These are phyloP conservation scores for Thecocarcelia acutangulata DNA, from an alignment of 2,888 invertebrate genomes.

Conservation along the genomic window DNA sequence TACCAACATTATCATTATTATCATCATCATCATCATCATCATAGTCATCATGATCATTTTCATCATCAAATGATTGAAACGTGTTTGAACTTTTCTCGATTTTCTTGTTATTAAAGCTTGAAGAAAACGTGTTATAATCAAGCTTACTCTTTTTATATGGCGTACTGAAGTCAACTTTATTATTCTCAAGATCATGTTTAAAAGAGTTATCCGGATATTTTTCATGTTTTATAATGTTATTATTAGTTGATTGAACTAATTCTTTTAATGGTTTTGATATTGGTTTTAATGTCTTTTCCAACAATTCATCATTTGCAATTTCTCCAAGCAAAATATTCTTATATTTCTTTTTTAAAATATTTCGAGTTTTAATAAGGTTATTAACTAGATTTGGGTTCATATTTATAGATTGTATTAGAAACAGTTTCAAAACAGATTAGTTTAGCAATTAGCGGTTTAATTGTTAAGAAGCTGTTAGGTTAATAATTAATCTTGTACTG, in stretches of 20 bases:
- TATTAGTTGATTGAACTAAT: conserved; percentile 8
- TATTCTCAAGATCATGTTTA: conserved; percentile 25
- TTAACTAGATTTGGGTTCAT: background rate
- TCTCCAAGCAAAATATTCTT: conserved; percentile 8
- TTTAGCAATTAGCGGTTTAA: conserved; percentile 11
- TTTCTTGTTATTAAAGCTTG: no score
- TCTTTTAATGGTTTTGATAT: conserved; percentile 14
- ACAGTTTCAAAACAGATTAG: background rate
- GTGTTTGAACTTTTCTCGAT: background rate
- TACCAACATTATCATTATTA: background rate
- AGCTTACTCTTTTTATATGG: conserved; percentile 8
- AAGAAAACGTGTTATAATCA: conserved; percentile 4
- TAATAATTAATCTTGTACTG: conserved; percentile 23
- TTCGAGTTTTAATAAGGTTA: background rate
- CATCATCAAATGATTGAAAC: background rate
- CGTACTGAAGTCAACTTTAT: conserved; percentile 18
- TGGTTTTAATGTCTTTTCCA: conserved; percentile 7
- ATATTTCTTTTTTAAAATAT: conserved; percentile 12
- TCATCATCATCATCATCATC: background rate
- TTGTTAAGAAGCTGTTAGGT: conserved; percentile 2
- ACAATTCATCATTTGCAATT: conserved; percentile 7
- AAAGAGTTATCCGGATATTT: conserved; percentile 21
- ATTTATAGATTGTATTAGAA: background rate
- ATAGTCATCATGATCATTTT: background rate
- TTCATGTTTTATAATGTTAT: conserved; percentile 14